Evolutionary conservation across 2,797 vertebrate genomes (phyloP).

Genomic region (Aselliscus stoliczkanus): DNA sequence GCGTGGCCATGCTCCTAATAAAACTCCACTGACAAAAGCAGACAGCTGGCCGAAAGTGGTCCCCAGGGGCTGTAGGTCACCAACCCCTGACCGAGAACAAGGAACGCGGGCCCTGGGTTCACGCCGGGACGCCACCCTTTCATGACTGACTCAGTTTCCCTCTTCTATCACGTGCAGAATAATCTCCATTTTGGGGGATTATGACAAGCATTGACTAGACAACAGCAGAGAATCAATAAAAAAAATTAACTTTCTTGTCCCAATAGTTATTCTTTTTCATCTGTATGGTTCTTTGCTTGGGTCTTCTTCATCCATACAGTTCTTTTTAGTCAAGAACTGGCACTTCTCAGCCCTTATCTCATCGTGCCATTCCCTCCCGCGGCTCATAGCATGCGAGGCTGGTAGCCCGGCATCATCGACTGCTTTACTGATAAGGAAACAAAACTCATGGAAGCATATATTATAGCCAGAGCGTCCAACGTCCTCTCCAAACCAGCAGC

Average conservation of each 20-base stretch:
- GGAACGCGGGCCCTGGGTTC: neutral
- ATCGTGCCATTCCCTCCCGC: neutral
- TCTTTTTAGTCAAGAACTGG: neutral
- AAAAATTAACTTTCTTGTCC: too few species aligned
- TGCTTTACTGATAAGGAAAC: neutral
- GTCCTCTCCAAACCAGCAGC: neutral
- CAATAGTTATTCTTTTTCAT: neutral
- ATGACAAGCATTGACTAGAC: neutral
- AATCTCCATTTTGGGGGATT: neutral
- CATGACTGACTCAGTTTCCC: neutral
- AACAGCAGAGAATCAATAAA: neutral
- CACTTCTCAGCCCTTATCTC: neutral
- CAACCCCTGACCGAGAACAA: neutral
- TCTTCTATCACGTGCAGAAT: neutral
- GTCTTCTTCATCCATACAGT: neutral
- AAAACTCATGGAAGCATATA: fast-evolving
- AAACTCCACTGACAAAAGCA: neutral
- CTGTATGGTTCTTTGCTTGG: neutral
- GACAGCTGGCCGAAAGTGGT: neutral
- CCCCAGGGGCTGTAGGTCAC: fast-evolving
- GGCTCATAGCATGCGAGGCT: neutral
- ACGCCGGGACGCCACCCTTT: neutral
- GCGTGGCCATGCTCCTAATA: neutral
- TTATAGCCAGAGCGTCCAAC: neutral
- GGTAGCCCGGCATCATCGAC: neutral